Percentiles rank a stretch among this genome's conserved stretches.
Evolutionary conservation across 2,113 vertebrate genomes (phyloP).

Genomic region (Pleuronectes platessa): DNA sequence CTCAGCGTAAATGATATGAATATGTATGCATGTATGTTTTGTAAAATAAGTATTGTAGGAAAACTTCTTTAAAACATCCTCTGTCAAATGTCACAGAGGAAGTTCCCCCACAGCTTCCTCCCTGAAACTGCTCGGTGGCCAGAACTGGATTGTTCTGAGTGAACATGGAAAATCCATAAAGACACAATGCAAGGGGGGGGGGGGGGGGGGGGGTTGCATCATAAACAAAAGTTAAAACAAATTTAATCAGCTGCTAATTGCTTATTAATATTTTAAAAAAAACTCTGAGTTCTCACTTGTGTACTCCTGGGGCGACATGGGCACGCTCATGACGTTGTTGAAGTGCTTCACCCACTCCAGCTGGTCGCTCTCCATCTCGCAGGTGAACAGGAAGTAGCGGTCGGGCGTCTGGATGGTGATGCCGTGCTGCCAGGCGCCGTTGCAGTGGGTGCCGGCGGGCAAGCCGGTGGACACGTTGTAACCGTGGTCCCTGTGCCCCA

Average conservation of each 20-base stretch:
- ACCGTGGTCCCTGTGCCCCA: slow-evolving; percentile 86
- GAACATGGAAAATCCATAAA: too few species aligned
- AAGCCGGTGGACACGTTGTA: slow-evolving; percentile 81
- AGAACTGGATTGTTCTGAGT: too few species aligned
- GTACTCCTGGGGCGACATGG: slow-evolving; percentile 92
- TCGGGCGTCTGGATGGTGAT: slow-evolving; percentile 90
- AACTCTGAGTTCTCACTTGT: slow-evolving; percentile 79
- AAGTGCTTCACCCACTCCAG: slow-evolving; percentile 88
- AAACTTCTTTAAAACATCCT: background rate
- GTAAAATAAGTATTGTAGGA: too few species aligned
- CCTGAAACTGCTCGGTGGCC: background rate
- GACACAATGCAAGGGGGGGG: too few species aligned
- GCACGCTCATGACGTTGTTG: slow-evolving; percentile 76
- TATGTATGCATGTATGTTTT: too few species aligned
- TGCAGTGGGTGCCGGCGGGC: slow-evolving; percentile 81
- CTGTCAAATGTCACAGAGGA: background rate
- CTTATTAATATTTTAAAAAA: background rate
- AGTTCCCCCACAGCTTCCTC: background rate
- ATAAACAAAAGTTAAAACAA: background rate
- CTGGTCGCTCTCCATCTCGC: slow-evolving; percentile 87
- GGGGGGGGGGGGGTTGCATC: too few species aligned
- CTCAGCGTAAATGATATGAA: too few species aligned
- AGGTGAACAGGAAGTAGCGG: slow-evolving; percentile 90
- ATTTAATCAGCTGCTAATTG: background rate
- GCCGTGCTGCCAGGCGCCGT: slow-evolving; percentile 85